Evolutionary conservation across 2,888 invertebrate species (phyloP).

Genomic region (Lasioglossum zephyrum): DNA sequence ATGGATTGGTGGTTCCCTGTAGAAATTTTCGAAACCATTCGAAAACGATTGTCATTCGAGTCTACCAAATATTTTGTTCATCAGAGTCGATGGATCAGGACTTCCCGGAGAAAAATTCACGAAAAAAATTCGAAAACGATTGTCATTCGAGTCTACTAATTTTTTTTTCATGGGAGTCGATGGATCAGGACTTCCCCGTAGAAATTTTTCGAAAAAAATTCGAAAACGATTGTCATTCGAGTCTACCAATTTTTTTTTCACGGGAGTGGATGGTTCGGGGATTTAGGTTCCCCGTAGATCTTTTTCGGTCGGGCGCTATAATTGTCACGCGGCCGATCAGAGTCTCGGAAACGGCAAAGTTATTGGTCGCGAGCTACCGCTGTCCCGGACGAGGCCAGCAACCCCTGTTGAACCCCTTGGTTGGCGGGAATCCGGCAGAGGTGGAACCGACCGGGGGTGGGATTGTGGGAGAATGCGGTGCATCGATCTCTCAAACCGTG

Average conservation of each 20-base stretch:
- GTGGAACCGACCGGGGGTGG: slow-evolving; percentile 45
- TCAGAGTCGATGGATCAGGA: too few species aligned
- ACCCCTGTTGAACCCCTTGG: slow-evolving; percentile 81
- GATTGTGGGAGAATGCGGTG: slow-evolving; percentile 71
- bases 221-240: too few species aligned
- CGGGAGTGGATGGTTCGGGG: not conserved
- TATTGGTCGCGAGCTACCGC: slow-evolving; percentile 53
- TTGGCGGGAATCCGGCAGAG: slow-evolving; percentile 68
- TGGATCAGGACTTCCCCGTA: not conserved
- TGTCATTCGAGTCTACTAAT: too few species aligned
- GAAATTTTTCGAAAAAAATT: not conserved
- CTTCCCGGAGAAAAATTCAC: too few species aligned
- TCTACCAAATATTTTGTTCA: too few species aligned
- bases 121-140: too few species aligned
- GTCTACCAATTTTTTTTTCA: not conserved
- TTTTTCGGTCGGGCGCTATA: slow-evolving; percentile 9
- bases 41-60: too few species aligned
- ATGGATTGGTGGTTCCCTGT: too few species aligned
- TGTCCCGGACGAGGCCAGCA: slow-evolving; percentile 82
- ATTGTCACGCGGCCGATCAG: slow-evolving; percentile 14
- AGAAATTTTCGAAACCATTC: too few species aligned
- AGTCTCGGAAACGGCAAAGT: slow-evolving; percentile 40
- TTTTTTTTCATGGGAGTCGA: not conserved
- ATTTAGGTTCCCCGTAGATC: not conserved
- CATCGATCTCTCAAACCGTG: slow-evolving; percentile 81